These are phyloP conservation scores for Amphipoea oculea DNA, from an alignment of 2,888 invertebrate species.

Conservation along the genomic window DNA sequence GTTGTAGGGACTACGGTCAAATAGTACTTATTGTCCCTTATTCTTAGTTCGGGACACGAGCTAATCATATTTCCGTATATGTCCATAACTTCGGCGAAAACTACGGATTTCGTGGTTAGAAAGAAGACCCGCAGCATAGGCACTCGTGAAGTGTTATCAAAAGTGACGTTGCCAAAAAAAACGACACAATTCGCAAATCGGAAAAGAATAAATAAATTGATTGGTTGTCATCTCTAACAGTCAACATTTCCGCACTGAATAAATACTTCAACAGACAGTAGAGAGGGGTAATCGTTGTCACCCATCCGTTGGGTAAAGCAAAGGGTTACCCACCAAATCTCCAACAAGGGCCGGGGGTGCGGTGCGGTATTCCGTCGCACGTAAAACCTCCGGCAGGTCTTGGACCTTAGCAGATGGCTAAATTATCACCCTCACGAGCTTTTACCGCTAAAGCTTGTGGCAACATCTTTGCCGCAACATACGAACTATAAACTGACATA, in stretches of 20 bases:
- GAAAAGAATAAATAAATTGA: conserved; percentile 12
- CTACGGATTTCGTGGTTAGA: no score
- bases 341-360: background rate
- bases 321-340: conserved; percentile 91
- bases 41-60: no score
- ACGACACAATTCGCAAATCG: background rate
- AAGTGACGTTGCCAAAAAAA: conserved; percentile 2
- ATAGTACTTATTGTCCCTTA: no score
- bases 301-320: background rate
- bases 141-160: background rate
- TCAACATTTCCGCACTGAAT: background rate
- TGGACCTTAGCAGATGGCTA: background rate
- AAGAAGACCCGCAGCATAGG: background rate
- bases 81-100: no score
- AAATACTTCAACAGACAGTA: background rate
- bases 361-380: background rate
- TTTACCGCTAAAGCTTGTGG: background rate
- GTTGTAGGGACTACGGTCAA: no score
- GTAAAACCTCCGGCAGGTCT: background rate
- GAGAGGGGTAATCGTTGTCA: background rate
- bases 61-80: no score
- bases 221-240: background rate
- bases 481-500: background rate
- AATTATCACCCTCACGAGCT: background rate
- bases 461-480: no score